phyloP scores from a whole-genome alignment of 2,113 vertebrate genomes.

The Phrynosoma blainvillii region DNA sequence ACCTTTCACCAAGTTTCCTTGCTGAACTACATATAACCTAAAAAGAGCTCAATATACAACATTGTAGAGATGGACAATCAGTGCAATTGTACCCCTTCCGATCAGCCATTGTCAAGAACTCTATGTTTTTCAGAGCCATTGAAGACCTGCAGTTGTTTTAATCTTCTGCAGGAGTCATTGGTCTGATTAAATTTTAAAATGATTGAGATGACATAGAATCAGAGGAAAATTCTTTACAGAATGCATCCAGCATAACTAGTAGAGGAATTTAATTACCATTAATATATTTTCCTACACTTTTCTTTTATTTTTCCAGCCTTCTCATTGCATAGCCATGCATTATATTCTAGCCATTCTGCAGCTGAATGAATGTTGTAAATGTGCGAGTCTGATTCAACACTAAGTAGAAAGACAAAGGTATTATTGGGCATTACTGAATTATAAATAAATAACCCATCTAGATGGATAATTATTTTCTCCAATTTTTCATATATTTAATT shows the following conservation, averaged over 20 bases:
- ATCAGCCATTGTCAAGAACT: not conserved
- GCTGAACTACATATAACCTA: not conserved
- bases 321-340: not conserved
- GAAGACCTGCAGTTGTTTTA: not conserved
- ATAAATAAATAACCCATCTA: conserved; percentile 15
- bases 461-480: conserved; percentile 31
- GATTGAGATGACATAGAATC: conserved; percentile 46
- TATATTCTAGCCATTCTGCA: conserved; percentile 43
- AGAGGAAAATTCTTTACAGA: conserved; percentile 14
- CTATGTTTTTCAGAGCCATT: not conserved
- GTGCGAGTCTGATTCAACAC: conserved; percentile 11
- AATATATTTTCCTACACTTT: conserved; percentile 25
- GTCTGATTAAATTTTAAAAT: conserved; percentile 47
- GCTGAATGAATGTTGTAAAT: conserved; percentile 13
- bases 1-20: not conserved
- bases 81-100: not conserved
- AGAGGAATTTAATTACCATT: conserved; percentile 46
- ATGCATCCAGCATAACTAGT: conserved; percentile 23
- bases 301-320: not conserved
- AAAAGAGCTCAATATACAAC: not conserved
- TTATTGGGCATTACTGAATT: conserved; percentile 21
- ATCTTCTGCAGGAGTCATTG: conserved; percentile 37
- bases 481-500: conserved; percentile 47
- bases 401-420: not conserved
- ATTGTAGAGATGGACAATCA: not conserved